phyloP scores from a whole-genome alignment of 2,797 vertebrate genomes.

The Avahi laniger region DNA sequence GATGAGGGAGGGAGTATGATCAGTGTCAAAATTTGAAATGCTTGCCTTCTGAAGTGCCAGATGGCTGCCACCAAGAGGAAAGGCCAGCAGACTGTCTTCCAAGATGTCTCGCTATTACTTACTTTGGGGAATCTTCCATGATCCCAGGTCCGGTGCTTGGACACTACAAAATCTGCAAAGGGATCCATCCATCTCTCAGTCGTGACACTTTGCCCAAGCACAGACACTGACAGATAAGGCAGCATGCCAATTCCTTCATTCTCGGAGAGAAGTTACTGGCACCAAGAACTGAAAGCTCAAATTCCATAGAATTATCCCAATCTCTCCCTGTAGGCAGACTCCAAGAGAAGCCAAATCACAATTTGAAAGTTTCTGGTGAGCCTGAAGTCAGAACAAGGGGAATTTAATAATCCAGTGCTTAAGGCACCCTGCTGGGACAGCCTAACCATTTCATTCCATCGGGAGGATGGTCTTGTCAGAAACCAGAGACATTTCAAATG shows the following conservation, averaged over 20 bases:
- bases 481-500: not conserved
- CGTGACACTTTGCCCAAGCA: not conserved
- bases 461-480: not conserved
- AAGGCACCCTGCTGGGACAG: not conserved
- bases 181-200: not conserved
- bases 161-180: not conserved
- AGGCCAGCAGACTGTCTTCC: not conserved
- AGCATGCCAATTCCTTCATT: not conserved
- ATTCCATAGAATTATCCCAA: not conserved
- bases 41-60: not conserved
- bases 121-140: not conserved
- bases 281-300: not conserved
- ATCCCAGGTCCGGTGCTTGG: not conserved
- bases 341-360: not conserved
- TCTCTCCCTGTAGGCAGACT: not conserved
- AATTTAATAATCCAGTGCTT: not conserved
- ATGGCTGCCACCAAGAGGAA: not conserved
- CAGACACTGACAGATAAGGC: not conserved
- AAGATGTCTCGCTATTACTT: not conserved
- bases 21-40: not conserved
- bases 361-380: not conserved
- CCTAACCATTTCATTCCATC: not conserved
- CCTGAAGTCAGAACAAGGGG: not conserved
- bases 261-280: not conserved
- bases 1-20: not conserved